Evolutionary conservation across 2,113 vertebrate species (phyloP).

Genomic region (Tetrax tetrax): DNA sequence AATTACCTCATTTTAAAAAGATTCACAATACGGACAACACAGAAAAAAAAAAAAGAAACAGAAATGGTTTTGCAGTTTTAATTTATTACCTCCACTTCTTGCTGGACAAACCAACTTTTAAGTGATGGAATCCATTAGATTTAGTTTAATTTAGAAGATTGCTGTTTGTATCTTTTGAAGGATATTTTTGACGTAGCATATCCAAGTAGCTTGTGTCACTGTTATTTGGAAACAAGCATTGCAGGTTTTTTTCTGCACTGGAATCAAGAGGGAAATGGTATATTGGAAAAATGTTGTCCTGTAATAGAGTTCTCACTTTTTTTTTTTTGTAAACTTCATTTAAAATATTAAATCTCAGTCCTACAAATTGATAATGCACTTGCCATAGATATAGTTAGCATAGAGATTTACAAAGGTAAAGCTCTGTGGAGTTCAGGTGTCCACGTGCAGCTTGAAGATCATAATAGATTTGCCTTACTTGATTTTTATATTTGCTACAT

Average conservation of each 20-base stretch:
- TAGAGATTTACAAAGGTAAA: not conserved
- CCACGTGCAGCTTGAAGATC: not conserved
- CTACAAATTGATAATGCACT: not conserved
- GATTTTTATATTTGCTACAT: not conserved
- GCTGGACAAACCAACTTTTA: not conserved
- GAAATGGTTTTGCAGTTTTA: not conserved
- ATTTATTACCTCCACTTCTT: not conserved
- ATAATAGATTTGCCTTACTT: not conserved
- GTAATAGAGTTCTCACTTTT: not conserved
- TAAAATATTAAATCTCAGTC: not conserved
- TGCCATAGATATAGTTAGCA: not conserved
- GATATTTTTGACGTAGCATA: not conserved
- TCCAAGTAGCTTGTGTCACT: not conserved
- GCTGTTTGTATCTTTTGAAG: not conserved
- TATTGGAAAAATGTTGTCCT: not conserved
- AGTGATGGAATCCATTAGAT: not conserved
- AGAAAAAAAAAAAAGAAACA: not conserved
- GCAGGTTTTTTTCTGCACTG: not conserved
- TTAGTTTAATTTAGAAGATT: not conserved
- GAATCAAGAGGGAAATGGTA: not conserved
- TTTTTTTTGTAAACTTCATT: not conserved
- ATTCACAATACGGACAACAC: not conserved
- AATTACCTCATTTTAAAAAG: not conserved
- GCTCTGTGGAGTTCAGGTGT: not conserved
- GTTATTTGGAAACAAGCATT: not conserved